Percentiles rank a stretch among this genome's conserved stretches.
Conservation (phyloP, 2,888 invertebrate genomes). For the Tupiocoris notatus region DNA sequence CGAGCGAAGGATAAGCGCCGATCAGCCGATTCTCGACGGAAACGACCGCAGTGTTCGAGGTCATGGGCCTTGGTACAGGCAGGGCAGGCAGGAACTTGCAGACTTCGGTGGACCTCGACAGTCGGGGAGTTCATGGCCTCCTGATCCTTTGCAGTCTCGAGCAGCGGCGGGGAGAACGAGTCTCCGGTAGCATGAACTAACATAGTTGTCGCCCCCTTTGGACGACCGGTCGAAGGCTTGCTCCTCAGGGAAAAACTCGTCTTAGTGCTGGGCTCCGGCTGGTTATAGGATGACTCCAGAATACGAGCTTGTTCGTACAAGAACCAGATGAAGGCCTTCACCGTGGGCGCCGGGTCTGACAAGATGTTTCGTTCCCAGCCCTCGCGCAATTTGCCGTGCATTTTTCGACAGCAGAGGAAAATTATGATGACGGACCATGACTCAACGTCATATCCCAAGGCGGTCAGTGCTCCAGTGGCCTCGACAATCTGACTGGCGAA, state of each 20-base stretch:
- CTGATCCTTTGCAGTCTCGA: too few relatives aligned
- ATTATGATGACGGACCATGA: conserved; percentile 8
- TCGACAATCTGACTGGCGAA: background rate
- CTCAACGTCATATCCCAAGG: conserved; percentile 15
- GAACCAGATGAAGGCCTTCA: background rate
- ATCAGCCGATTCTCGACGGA: too few relatives aligned
- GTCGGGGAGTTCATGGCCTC: too few relatives aligned
- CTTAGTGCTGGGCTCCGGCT: background rate
- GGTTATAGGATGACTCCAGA: background rate
- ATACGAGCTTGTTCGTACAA: conserved; percentile 2
- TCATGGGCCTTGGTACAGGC: background rate
- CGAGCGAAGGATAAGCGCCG: background rate
- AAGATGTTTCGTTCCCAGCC: background rate
- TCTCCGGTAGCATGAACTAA: too few relatives aligned
- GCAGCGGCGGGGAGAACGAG: too few relatives aligned
- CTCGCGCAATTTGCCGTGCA: background rate
- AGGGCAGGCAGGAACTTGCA: background rate
- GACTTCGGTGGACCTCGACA: too few relatives aligned
- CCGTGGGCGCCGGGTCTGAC: background rate
- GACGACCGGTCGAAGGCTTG: too few relatives aligned
- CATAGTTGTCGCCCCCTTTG: too few relatives aligned
- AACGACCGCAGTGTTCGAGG: background rate
- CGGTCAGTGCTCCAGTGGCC: background rate
- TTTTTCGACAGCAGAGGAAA: background rate
- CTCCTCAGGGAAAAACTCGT: too few relatives aligned